Percentiles rank a stretch among this genome's conserved stretches.
Conservation (phyloP, 2,797 vertebrate genomes). For the Taenioides sp. region DNA sequence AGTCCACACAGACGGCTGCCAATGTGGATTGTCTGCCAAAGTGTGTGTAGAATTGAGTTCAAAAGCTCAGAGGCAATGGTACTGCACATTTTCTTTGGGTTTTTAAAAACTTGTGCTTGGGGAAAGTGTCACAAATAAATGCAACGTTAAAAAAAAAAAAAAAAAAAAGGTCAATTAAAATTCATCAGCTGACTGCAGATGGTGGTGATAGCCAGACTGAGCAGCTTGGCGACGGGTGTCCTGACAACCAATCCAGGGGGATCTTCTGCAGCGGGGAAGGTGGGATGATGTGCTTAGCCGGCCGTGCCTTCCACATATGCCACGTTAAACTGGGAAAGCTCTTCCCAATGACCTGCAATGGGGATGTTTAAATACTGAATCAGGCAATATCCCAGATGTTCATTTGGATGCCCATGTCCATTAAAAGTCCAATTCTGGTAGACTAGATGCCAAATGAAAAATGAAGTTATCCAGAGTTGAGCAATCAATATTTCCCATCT, state of each 20-base stretch:
- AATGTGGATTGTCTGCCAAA: conserved; percentile 3
- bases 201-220: conserved; percentile 44
- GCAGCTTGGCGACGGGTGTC: conserved; percentile 57
- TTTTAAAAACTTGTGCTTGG: conserved; percentile 15
- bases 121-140: conserved; percentile 28
- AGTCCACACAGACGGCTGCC: background rate
- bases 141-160: conserved; percentile 16
- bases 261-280: conserved; percentile 60
- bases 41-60: conserved; percentile 19
- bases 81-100: conserved; percentile 30
- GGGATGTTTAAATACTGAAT: conserved; percentile 38
- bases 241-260: conserved; percentile 57
- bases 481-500: conserved; percentile 19
- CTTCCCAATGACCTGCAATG: conserved; percentile 45
- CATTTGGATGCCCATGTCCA: conserved; percentile 24
- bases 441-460: conserved; percentile 14
- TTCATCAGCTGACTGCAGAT: conserved; percentile 57
- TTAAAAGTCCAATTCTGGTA: conserved; percentile 19
- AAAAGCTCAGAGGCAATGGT: conserved; percentile 13
- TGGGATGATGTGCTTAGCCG: conserved; percentile 69
- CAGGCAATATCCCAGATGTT: conserved; percentile 44
- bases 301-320: conserved; percentile 67
- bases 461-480: conserved; percentile 24
- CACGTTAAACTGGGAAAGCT: conserved; percentile 52
- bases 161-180: conserved; percentile 48